Evolutionary conservation across 2,888 invertebrate genomes (phyloP).

Genomic region (Agrochola circellaris): DNA sequence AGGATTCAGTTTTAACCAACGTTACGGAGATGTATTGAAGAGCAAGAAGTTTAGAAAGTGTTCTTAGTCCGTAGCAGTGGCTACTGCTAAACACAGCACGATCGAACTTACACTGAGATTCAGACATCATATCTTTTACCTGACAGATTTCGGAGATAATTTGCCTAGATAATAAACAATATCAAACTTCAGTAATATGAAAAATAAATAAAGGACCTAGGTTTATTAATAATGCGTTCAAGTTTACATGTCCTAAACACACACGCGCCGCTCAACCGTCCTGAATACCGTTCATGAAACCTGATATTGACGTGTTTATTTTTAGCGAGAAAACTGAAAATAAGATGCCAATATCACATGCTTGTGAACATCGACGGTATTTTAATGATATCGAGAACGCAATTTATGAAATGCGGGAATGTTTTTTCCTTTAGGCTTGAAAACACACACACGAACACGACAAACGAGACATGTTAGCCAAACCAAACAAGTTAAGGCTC

Average conservation of each 20-base stretch:
- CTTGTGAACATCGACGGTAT: slow-evolving; percentile 12
- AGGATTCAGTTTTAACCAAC: slow-evolving; percentile 92
- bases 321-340: slow-evolving; percentile 35
- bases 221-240: slow-evolving; percentile 9
- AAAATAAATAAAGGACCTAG: neutral
- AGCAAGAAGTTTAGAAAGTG: neutral
- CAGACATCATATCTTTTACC: neutral
- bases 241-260: slow-evolving; percentile 22
- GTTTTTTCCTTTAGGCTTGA: neutral
- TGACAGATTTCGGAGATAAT: neutral
- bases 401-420: neutral
- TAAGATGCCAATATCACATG: slow-evolving; percentile 21
- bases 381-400: neutral
- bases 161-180: neutral
- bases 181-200: neutral
- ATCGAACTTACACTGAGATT: neutral
- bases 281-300: slow-evolving; percentile 41
- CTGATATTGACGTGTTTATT: slow-evolving; percentile 55
- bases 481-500: no score
- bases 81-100: neutral
- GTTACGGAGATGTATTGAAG: neutral
- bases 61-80: neutral
- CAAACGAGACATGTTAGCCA: neutral
- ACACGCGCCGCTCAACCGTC: slow-evolving; percentile 20
- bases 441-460: no score